Base-by-base conservation (phyloP, 2,888 invertebrate species). In the Psylliodes chrysocephalus region DNA sequence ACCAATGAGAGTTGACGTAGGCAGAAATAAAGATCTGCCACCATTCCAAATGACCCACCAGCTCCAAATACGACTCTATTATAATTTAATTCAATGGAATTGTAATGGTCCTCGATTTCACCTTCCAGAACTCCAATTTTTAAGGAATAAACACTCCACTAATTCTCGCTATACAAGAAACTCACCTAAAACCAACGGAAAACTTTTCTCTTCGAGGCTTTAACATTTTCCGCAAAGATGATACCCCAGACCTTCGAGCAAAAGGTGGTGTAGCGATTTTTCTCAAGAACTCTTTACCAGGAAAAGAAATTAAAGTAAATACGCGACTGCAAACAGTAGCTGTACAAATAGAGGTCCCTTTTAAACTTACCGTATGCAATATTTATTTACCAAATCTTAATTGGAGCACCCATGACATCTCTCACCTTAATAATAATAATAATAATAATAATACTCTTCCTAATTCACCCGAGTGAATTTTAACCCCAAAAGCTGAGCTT, bases 291-390 rank as follows among this genome's bases (percentile, higher is more conserved):
- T 28, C n/a, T 10, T 8, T 25, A 2, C 49, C 49, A 3, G 33
- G 8, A 33, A 33, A 33, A 33, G 33, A 33, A 33, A 33, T 33
- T 8, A 2, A 6, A 8, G 25, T 49, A 12, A 25, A 49, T 14
- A 49, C 49, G 2, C 5, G 28, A 25, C 10, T 49, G 12, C 49
- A 49, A 49, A n/a, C 49, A 1, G 12, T 49, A 10, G 49, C 49
- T n/a, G 12, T 49, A 25, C 49, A 49, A 49, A 22, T 28, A 28
- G 8, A 25, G 8, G 14, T 7, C 12, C 49, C 49, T n/a, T 5
- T 22, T 1, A 49, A 25, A 22, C 15, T 49, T 2, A 49, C 49
- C n/a, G 28, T 49, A 2, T 49, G 28, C 12, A 49, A 49, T 17
- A 12, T 49, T n/a, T 49, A 49, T 10, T 17, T 49, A 12, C 49